Percentiles rank a stretch among this genome's conserved stretches.
These are phyloP conservation scores for Ectemnius continuus DNA, from an alignment of 2,888 invertebrate species.

Conservation along the genomic window DNA sequence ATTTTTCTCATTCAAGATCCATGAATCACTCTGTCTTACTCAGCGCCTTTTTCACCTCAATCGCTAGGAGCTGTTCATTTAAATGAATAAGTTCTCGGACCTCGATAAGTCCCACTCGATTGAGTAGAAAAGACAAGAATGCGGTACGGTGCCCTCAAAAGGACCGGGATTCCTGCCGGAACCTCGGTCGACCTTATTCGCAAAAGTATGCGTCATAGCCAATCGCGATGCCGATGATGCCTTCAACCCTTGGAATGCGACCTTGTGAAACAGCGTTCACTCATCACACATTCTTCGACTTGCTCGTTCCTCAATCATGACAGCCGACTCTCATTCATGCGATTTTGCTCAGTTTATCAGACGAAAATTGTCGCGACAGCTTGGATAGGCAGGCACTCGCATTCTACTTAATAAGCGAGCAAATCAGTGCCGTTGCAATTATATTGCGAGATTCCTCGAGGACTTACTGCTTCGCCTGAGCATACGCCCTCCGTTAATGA, in stretches of 20 bases:
- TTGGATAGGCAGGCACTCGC: no score
- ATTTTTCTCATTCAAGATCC: slow-evolving; percentile 26
- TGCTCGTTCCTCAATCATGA: neutral
- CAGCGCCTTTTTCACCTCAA: no score
- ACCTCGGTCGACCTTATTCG: slow-evolving; percentile 31
- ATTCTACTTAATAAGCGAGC: no score
- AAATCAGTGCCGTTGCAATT: no score
- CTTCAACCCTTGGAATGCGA: slow-evolving; percentile 4
- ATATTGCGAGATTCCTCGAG: no score
- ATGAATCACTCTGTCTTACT: no score
- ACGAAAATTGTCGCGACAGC: no score
- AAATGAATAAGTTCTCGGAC: no score
- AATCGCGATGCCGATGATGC: slow-evolving; percentile 25
- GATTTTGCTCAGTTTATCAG: no score
- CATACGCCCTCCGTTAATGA: neutral
- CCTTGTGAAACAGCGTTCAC: slow-evolving; percentile 13
- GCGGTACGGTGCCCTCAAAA: slow-evolving; percentile 16
- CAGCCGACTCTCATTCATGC: no score
- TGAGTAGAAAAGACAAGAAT: slow-evolving; percentile 34
- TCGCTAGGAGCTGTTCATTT: no score
- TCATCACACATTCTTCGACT: slow-evolving; percentile 6
- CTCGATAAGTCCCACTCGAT: neutral
- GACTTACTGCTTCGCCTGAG: no score
- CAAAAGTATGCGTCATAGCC: slow-evolving; percentile 39
- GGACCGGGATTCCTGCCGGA: slow-evolving; percentile 30